phyloP scores from a whole-genome alignment of 2,888 invertebrate genomes.

The Nomada fabriciana region DNA sequence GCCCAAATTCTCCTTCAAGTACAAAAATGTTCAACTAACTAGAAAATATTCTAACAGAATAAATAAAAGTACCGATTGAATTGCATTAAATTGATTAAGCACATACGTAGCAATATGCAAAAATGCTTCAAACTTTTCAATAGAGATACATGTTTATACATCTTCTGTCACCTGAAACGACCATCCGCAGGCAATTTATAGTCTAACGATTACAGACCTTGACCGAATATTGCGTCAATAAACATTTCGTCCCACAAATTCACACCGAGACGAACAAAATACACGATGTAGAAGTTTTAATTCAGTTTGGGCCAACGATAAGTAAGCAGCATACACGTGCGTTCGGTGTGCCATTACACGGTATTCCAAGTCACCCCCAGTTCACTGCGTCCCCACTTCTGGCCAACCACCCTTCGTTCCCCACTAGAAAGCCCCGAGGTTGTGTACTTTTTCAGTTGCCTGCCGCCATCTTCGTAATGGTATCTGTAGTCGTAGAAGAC shows the following conservation, averaged over 20 bases:
- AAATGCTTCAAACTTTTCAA: no score
- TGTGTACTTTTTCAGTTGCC: slow-evolving; percentile 70
- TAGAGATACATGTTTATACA: no score
- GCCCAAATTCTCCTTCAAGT: no score
- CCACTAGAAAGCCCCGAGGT: slow-evolving; percentile 40
- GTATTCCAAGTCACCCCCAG: slow-evolving; percentile 22
- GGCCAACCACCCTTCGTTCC: slow-evolving; percentile 5
- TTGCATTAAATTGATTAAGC: no score
- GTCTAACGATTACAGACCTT: no score
- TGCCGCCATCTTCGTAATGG: slow-evolving; percentile 68
- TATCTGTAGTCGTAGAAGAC: slow-evolving; percentile 68
- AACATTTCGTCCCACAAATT: background rate
- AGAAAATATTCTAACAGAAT: no score
- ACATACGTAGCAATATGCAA: no score
- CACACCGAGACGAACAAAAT: background rate
- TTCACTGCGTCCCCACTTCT: slow-evolving; percentile 3
- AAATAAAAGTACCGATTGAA: no score
- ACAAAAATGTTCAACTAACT: no score
- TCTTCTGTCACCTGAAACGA: no score
- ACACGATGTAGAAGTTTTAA: slow-evolving; percentile 63
- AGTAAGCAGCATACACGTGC: slow-evolving; percentile 49
- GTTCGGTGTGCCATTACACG: slow-evolving; percentile 31
- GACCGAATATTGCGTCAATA: background rate
- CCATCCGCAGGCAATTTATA: no score
- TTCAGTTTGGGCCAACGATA: slow-evolving; percentile 39